These are phyloP conservation scores for Phalanger gymnotis DNA, from an alignment of 2,797 vertebrate species.

Conservation along the genomic window DNA sequence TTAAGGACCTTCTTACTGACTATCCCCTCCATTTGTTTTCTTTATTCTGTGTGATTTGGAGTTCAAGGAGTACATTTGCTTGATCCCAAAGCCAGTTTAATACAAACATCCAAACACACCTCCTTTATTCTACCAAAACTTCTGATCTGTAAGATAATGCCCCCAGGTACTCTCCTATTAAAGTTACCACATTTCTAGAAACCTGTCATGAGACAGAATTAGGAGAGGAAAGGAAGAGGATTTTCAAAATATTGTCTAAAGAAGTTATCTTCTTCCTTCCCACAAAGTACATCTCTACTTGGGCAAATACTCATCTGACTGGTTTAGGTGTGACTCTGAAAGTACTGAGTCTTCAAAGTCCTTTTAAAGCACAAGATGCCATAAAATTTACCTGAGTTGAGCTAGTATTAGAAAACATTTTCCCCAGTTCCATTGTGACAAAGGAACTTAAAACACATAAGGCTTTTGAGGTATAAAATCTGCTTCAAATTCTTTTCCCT, in stretches of 20 bases:
- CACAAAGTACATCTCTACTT: neutral
- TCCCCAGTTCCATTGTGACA: neutral
- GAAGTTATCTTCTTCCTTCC: neutral
- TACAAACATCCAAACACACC: neutral
- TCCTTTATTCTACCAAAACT: neutral
- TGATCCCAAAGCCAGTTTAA: neutral
- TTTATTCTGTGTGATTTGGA: neutral
- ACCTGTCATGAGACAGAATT: neutral
- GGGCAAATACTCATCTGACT: neutral
- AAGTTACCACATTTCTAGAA: conserved; percentile 8
- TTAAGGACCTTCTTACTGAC: neutral
- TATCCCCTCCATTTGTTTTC: neutral
- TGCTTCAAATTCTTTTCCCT: neutral
- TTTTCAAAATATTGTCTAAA: neutral
- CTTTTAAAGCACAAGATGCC: conserved; percentile 19
- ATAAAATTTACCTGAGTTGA: conserved; percentile 9
- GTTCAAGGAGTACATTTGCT: neutral
- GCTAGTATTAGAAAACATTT: conserved; percentile 34
- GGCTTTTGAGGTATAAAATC: neutral
- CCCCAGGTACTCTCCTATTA: neutral
- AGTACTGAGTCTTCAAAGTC: neutral
- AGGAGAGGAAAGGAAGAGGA: neutral
- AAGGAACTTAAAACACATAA: neutral
- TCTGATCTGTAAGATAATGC: neutral
- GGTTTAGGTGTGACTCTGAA: neutral